Evolutionary conservation across 2,113 vertebrate genomes (phyloP).

Genomic region (Ploceus nigricollis): DNA sequence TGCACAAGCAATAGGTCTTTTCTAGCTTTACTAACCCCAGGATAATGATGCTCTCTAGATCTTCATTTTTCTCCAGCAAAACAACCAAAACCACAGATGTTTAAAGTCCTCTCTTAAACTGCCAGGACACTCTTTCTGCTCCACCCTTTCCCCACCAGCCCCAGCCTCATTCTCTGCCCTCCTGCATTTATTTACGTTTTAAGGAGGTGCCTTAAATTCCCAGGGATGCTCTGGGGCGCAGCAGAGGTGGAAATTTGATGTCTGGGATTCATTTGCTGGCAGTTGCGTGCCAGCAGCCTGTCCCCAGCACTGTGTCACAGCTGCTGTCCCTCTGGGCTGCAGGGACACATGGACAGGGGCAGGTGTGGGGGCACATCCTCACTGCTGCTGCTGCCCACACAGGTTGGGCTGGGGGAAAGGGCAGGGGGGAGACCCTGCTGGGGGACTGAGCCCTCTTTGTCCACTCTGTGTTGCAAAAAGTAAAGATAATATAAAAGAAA

Average conservation of each 20-base stretch:
- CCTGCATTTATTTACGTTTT: neutral
- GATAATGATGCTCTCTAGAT: neutral
- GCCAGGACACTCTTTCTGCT: neutral
- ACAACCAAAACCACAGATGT: neutral
- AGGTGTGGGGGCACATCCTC: neutral
- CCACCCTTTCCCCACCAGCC: neutral
- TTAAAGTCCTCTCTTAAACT: neutral
- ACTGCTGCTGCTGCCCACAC: neutral
- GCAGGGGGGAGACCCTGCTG: rapidly evolving
- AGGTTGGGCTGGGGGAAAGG: neutral
- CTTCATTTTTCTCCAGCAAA: neutral
- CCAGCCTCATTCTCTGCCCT: neutral
- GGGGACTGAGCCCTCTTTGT: neutral
- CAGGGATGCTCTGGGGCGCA: neutral
- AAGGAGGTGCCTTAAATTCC: neutral
- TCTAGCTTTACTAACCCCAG: neutral
- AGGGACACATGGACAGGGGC: neutral
- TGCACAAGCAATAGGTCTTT: neutral
- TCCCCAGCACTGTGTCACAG: neutral
- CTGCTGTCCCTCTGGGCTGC: neutral
- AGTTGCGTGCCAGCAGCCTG: neutral
- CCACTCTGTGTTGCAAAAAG: neutral
- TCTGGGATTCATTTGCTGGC: neutral
- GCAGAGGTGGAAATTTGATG: neutral
- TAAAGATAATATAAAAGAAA: neutral